A percentile compares a stretch with the other conserved stretches of the same genome.
Evolutionary conservation across 1,140 invertebrate species (phyloP).

Genomic region (Tetragnatha versicolor): DNA sequence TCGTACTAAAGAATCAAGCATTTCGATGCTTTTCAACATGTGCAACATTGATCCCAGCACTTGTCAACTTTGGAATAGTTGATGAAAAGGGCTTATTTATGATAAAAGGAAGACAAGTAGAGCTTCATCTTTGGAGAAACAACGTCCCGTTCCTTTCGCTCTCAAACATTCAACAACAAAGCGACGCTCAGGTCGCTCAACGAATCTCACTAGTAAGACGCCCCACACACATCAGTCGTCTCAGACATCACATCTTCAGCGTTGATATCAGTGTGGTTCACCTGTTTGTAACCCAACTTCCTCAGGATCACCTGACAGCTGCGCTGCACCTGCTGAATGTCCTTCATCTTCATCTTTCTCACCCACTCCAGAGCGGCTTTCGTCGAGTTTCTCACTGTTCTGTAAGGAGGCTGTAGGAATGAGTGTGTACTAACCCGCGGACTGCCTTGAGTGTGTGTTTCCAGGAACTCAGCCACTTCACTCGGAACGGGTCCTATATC

Average conservation of each 20-base stretch:
- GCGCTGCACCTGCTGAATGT: constrained; percentile 47
- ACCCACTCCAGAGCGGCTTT: constrained; percentile 52
- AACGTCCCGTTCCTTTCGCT: not conserved
- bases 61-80: not conserved
- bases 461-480: constrained; percentile 45
- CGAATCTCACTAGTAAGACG: not conserved
- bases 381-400: constrained; percentile 56
- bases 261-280: constrained; percentile 46
- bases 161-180: not conserved
- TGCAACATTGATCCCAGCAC: not conserved
- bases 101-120: constrained; percentile 39
- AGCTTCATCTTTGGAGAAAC: constrained; percentile 31
- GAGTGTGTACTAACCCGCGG: constrained; percentile 27
- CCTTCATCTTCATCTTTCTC: constrained; percentile 28
- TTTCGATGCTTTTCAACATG: not conserved
- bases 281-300: constrained; percentile 52
- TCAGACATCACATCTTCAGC: constrained; percentile 37
- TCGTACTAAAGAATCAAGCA: not conserved
- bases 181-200: not conserved
- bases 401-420: constrained; percentile 51
- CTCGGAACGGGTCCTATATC: constrained; percentile 39
- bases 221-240: not conserved
- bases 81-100: not conserved
- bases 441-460: constrained; percentile 49
- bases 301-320: constrained; percentile 49